Evolutionary conservation across 2,888 invertebrate species (phyloP).

Genomic region (Tetrapedia diversipes): DNA sequence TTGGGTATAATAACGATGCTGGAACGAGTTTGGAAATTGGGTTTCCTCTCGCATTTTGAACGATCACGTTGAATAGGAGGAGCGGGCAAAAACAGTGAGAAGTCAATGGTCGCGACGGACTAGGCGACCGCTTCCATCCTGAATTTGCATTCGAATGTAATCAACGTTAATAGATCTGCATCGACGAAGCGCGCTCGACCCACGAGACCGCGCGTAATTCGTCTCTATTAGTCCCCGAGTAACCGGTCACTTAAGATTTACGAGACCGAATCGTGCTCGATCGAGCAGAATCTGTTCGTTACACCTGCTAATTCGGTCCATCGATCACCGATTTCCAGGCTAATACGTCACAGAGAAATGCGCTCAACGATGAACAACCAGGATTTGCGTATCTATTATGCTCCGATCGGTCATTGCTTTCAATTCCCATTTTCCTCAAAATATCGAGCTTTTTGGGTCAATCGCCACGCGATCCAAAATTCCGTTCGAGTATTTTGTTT

Average conservation of each 20-base stretch:
- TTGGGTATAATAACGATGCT: not conserved
- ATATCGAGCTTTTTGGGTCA: not conserved
- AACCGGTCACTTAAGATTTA: constrained; percentile 56
- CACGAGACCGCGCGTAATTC: constrained; percentile 50
- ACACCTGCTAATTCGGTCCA: constrained; percentile 44
- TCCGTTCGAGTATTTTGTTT: no score
- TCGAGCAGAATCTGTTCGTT: constrained; percentile 49
- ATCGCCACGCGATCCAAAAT: not conserved
- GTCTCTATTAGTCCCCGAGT: constrained; percentile 59
- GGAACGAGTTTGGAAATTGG: not conserved
- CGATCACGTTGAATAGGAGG: no score
- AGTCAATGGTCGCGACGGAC: constrained; percentile 2
- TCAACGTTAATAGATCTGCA: constrained; percentile 60
- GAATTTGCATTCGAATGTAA: constrained; percentile 65
- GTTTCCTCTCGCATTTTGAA: not conserved
- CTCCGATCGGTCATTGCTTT: not conserved
- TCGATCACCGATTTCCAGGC: constrained; percentile 21
- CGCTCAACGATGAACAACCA: not conserved
- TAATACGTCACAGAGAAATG: constrained; percentile 13
- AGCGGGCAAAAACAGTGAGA: no score
- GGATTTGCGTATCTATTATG: no score
- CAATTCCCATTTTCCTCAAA: not conserved
- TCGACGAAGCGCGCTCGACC: constrained; percentile 6
- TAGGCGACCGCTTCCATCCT: constrained; percentile 19
- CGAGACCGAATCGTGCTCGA: constrained; percentile 53